phyloP scores from a whole-genome alignment of 2,888 invertebrate genomes.

The Lasius fuliginosus region DNA sequence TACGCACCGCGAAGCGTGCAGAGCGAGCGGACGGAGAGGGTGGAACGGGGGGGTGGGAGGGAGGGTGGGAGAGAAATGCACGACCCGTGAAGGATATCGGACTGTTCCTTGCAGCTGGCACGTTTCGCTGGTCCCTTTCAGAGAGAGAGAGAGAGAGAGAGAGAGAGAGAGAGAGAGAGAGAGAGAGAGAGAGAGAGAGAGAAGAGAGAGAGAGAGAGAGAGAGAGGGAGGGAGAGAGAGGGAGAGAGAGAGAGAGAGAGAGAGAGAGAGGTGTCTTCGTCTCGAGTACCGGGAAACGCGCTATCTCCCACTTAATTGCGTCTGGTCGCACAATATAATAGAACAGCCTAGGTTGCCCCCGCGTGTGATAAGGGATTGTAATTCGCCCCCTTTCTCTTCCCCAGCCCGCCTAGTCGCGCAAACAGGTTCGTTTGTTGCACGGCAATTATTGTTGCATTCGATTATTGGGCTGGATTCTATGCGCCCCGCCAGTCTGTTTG shows the following conservation, averaged over 20 bases:
- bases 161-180: background rate
- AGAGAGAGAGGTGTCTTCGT: slow-evolving; percentile 5
- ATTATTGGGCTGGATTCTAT: slow-evolving; percentile 27
- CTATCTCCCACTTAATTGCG: slow-evolving; percentile 73
- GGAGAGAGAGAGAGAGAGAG: background rate
- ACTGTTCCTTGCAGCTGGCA: slow-evolving; percentile 69
- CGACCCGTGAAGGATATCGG: slow-evolving; percentile 72
- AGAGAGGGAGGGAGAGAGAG: no score
- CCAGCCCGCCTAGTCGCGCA: background rate
- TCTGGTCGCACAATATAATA: slow-evolving; percentile 73
- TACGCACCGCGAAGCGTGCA: slow-evolving; percentile 51
- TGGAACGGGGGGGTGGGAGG: background rate
- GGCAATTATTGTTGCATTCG: slow-evolving; percentile 48
- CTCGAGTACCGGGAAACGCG: slow-evolving; percentile 43
- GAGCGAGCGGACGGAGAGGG: background rate
- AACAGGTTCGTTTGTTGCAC: slow-evolving; percentile 9
- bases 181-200: background rate
- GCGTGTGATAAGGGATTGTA: slow-evolving; percentile 69
- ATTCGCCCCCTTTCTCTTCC: background rate
- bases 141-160: background rate
- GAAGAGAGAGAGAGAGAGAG: background rate
- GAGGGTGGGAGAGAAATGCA: slow-evolving; percentile 38
- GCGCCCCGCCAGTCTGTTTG: background rate
- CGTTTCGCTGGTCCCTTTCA: slow-evolving; percentile 49
- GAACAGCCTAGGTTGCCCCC: slow-evolving; percentile 55